Conservation (phyloP, 1,140 invertebrate genomes). For the Diuraphis noxia region DNA sequence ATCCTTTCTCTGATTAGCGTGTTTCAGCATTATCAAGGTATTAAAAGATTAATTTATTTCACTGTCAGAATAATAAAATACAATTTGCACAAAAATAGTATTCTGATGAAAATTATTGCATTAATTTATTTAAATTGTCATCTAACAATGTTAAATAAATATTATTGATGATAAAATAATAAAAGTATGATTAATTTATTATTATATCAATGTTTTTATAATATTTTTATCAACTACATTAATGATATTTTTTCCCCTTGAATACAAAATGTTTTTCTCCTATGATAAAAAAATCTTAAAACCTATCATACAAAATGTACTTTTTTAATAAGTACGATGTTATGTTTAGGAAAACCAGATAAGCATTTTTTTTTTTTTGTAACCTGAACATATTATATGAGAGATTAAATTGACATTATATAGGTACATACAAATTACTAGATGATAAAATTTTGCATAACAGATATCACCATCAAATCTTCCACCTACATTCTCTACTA, state of each 20-base stretch:
- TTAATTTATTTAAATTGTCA: background rate
- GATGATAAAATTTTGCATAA: too few relatives aligned
- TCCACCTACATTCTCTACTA: too few relatives aligned
- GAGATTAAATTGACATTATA: too few relatives aligned
- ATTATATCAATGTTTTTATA: background rate
- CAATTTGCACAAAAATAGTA: background rate
- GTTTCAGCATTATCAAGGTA: background rate
- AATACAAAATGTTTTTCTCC: background rate
- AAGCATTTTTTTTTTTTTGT: too few relatives aligned
- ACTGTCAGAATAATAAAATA: background rate
- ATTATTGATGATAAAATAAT: background rate
- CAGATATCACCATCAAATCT: too few relatives aligned
- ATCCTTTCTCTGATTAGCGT: background rate
- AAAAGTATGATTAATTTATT: background rate
- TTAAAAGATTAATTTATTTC: background rate
- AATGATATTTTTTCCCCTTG: background rate
- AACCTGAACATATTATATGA: too few relatives aligned
- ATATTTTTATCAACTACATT: background rate
- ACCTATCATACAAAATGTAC: background rate
- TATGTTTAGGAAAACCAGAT: too few relatives aligned
- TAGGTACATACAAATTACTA: background rate
- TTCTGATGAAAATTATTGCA: background rate
- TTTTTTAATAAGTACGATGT: too few relatives aligned
- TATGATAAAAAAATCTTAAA: background rate
- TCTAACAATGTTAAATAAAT: background rate